Evolutionary conservation across 2,797 vertebrate genomes (phyloP), one percentile per base, ranked within the genome.

Genomic region (Megaceryle alcyon): DNA sequence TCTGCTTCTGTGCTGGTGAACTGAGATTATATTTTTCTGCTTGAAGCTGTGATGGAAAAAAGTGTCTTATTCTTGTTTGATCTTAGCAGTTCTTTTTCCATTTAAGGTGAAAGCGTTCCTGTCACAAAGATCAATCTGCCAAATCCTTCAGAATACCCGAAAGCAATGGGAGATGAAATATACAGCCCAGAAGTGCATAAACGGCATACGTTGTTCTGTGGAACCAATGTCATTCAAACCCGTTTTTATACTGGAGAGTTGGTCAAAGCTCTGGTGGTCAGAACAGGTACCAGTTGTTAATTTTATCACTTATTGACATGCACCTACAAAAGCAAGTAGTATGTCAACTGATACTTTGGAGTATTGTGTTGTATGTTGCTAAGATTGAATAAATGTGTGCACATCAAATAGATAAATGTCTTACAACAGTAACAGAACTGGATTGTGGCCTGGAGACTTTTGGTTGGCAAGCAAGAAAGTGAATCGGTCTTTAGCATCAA

Each of bases 41-140:
- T 64, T 56, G 51, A 49, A 69, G 31, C 22, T 66, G 15, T 69
- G 56, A 82, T 37, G 39, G 35, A 29, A 82, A 65, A 80, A 83
- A 61, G 46, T 11, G 21, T 48, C 33, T 80, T 80, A 0, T 61
- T 88, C 14, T 39, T 89, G 9, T 63, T 95, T 88, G 87, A 54
- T 89, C n/a, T 92, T 86, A 95, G 29, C 79, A 11, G 14, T 57
- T 78, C 18, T 75, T 44, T 41, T 95, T 93, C 44, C 14, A 6
- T 93, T 84, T 41, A 79, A 99, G 99, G 99, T 94, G 99, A 99
- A 97, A 99, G 99, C 64, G 99, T 99, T 97, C 99, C 99, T 8
- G 99, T 99, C 91, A 99, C 99, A 75, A 99, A 99, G 98, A 99
- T 99, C 77, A 99, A 99, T 97, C 98, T 99, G 91, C 99, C 99